Evolutionary conservation across 2,113 vertebrate species (phyloP).

Genomic region (Lagopus muta): DNA sequence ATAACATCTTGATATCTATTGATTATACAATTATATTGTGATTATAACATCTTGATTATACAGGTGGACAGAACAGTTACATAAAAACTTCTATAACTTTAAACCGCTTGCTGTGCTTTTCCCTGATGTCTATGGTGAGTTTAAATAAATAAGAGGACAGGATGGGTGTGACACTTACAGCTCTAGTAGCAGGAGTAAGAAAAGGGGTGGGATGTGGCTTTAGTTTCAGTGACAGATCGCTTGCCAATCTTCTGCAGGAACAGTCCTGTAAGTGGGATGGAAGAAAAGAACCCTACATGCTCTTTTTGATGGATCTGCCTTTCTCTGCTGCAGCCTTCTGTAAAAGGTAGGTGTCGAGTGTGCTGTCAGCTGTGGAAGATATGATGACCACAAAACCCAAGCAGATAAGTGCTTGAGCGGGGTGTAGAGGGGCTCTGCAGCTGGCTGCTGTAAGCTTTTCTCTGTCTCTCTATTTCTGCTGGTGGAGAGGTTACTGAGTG

Average conservation of each 20-base stretch:
- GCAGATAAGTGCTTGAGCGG: rapidly evolving
- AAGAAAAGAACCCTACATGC: background rate
- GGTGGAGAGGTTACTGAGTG: rapidly evolving
- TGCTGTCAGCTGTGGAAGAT: background rate
- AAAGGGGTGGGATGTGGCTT: background rate
- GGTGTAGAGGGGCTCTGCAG: background rate
- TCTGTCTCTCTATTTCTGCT: rapidly evolving
- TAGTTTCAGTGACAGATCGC: background rate
- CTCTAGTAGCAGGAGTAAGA: background rate
- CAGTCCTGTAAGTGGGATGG: background rate
- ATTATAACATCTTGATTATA: no score
- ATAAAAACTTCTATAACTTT: background rate
- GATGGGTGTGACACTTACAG: background rate
- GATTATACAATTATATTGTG: no score
- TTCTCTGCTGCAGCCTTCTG: background rate
- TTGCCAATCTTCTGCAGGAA: background rate
- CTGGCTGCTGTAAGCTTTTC: rapidly evolving
- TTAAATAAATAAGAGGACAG: background rate
- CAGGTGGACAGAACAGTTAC: background rate
- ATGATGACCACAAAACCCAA: rapidly evolving
- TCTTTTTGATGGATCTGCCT: background rate
- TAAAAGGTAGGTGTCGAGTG: background rate
- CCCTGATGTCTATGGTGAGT: background rate
- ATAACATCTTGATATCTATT: no score
- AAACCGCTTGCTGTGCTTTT: background rate